Conservation (phyloP, 2,113 vertebrate genomes). For the Tachuris rubrigastra region DNA sequence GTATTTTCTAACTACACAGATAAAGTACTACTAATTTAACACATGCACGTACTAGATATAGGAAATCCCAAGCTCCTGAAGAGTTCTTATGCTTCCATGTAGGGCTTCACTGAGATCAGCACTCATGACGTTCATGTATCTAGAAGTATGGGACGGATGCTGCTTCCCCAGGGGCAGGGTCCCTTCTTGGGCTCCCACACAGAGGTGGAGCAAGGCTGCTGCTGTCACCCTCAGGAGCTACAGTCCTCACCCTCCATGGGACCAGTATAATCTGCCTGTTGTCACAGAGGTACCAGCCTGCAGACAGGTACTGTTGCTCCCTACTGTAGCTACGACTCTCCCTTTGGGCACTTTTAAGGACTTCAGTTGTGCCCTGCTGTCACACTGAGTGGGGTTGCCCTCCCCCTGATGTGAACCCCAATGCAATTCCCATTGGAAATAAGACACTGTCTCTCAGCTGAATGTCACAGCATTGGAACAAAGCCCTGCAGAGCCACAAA, state of each 20-base stretch:
- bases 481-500: background rate
- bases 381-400: rapidly evolving
- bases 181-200: background rate
- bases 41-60: background rate
- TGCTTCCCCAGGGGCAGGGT: background rate
- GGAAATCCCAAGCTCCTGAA: background rate
- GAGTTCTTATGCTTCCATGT: background rate
- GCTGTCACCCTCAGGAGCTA: background rate
- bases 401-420: background rate
- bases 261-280: background rate
- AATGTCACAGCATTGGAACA: background rate
- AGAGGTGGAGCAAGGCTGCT: background rate
- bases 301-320: background rate
- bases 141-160: background rate
- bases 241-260: background rate
- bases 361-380: background rate
- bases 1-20: background rate
- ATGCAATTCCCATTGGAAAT: background rate
- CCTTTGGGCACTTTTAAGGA: background rate
- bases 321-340: background rate
- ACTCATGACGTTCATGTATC: background rate
- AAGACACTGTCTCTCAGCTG: background rate
- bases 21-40: background rate
- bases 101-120: background rate
- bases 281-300: background rate